Conservation (phyloP, 2,113 vertebrate genomes). For the Thomomys bottae region DNA sequence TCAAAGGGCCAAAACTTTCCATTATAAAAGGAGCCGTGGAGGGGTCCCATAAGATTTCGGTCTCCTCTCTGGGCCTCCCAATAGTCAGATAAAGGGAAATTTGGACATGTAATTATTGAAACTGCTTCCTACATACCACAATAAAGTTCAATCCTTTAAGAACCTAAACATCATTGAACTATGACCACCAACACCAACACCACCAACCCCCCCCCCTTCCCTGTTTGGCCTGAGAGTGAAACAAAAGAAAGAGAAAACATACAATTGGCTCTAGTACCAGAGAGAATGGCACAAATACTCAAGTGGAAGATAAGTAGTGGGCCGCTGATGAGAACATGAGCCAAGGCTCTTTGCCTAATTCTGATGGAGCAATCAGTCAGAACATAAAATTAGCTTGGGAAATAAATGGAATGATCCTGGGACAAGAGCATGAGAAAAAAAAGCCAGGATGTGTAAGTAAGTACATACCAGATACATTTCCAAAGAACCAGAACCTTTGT, state of each 20-base stretch:
- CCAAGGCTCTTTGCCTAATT: not conserved
- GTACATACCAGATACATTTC: not conserved
- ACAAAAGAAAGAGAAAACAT: constrained; percentile 3
- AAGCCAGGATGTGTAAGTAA: not conserved
- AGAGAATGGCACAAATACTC: not conserved
- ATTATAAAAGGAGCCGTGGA: not conserved
- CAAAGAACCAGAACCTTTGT: not conserved
- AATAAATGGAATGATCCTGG: not conserved
- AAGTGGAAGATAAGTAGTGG: not conserved
- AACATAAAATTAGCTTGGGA: constrained; percentile 26
- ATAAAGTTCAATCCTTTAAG: not conserved
- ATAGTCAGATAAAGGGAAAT: not conserved
- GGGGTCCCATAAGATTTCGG: not conserved
- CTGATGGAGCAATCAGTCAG: not conserved
- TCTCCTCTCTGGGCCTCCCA: not conserved
- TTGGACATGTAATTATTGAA: not conserved
- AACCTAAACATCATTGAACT: constrained; percentile 26
- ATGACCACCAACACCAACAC: too few relatives aligned
- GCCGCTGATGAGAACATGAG: not conserved
- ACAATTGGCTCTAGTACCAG: not conserved
- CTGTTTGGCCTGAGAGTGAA: not conserved
- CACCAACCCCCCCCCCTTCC: too few relatives aligned
- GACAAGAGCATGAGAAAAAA: constrained; percentile 19
- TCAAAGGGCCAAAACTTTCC: not conserved
- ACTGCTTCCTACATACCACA: not conserved